phyloP scores from a whole-genome alignment of 2,797 vertebrate species.

The Sciaenops ocellatus region DNA sequence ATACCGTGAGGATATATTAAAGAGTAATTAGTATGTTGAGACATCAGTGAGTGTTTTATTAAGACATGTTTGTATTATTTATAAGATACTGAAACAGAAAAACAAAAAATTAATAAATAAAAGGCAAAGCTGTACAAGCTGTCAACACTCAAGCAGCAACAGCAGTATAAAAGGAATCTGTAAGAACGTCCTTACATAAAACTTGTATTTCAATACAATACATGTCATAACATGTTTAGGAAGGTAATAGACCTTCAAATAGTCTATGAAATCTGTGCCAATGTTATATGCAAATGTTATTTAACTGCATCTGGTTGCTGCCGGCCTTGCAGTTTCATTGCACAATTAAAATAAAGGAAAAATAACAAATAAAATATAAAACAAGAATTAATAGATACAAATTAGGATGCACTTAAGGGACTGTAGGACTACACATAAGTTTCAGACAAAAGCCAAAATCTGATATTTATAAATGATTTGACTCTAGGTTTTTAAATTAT shows the following conservation, averaged over 20 bases:
- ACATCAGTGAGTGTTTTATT: not conserved
- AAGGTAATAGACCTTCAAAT: not conserved
- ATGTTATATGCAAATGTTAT: not conserved
- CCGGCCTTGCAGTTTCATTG: not conserved
- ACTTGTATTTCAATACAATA: not conserved
- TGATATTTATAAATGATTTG: not conserved
- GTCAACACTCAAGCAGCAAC: not conserved
- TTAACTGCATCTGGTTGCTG: not conserved
- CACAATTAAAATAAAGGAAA: not conserved
- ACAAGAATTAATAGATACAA: not conserved
- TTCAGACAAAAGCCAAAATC: not conserved
- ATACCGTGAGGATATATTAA: not conserved
- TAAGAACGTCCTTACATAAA: not conserved
- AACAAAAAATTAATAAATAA: not conserved
- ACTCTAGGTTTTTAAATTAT: not conserved
- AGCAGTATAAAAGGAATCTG: not conserved
- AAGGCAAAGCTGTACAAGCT: not conserved
- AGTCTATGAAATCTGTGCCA: not conserved
- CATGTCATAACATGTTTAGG: not conserved
- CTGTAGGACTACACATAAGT: not conserved
- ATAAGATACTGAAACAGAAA: not conserved
- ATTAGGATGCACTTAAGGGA: no score
- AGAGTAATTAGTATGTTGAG: not conserved
- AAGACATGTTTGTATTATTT: not conserved
- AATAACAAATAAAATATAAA: not conserved